Base-by-base conservation (phyloP, 2,113 vertebrate species). In the Malurus cyaneus region DNA sequence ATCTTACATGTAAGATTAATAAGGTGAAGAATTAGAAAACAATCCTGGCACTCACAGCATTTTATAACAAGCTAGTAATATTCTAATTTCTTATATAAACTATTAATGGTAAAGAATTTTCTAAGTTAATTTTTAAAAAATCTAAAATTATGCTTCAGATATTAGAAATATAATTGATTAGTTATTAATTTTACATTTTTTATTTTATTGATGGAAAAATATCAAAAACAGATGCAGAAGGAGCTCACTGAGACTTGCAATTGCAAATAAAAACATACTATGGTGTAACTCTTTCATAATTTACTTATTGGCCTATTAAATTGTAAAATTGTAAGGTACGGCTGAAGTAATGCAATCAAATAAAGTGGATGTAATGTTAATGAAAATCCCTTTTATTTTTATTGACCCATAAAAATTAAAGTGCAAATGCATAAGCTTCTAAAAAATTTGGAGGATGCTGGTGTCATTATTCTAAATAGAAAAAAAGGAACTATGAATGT, bases 331-430 rank as follows among this genome's bases (percentile, higher is more conserved):
- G 9, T 81, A 90, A 95, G 34, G 36, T 92, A 67, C 19, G 77
- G 11, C n/a, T 96, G 61, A 93, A 96, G 34, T 94, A 91, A 96
- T 95, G 97, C 78, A 92, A 79, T 92, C 69, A 96, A 93, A 96
- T 92, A 97, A 96, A 97, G n/a, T 93, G 80, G 89, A 97, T 95
- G 52, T 80, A 96, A 91, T 96, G 96, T 88, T 88, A 85, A 94
- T 95, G 52, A 97, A 97, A 96, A 94, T 25, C 2, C 2, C 19
- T 95, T 96, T 96, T 46, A 80, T 89, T 97, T 97, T 95, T 96
- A 96, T 88, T 93, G 76, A 88, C 67, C 56, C 66, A 89, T 97
- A 97, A 97, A 96, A 59, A 94, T 93, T 69, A 77, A 32, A 80
- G 52, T 87, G 11, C 88, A 94, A 97, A 94, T 89, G 47, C 6